Percentiles rank a stretch among this genome's conserved stretches.
Evolutionary conservation across 2,797 vertebrate genomes (phyloP).

Genomic region (Diceros bicornis): DNA sequence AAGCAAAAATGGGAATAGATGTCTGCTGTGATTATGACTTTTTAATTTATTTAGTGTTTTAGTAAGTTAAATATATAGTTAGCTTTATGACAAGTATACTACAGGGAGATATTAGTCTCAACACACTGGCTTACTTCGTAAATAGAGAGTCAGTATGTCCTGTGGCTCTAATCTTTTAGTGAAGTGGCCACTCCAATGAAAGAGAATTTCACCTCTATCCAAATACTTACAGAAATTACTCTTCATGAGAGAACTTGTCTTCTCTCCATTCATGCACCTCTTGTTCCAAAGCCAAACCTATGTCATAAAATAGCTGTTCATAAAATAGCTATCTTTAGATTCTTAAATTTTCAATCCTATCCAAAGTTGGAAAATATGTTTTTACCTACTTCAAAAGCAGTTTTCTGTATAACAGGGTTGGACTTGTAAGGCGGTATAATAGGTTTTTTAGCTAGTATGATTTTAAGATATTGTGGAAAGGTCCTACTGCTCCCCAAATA

Average conservation of each 20-base stretch:
- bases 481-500: not conserved
- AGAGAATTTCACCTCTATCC: not conserved
- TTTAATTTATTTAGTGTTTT: not conserved
- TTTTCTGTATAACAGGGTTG: not conserved
- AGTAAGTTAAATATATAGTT: not conserved
- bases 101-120: not conserved
- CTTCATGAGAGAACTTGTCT: not conserved
- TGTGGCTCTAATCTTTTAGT: not conserved
- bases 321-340: not conserved
- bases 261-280: not conserved
- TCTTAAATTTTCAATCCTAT: not conserved
- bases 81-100: not conserved
- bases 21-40: not conserved
- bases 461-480: not conserved
- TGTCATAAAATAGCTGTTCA: not conserved
- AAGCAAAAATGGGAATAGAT: not conserved
- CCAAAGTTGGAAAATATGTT: not conserved
- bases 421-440: not conserved
- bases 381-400: not conserved
- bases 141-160: not conserved
- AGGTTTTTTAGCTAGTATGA: not conserved
- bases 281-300: not conserved
- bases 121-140: not conserved
- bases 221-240: not conserved
- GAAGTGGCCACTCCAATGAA: not conserved